Conservation (phyloP, 2,797 vertebrate species). For the Enteromius fasciolatus region DNA sequence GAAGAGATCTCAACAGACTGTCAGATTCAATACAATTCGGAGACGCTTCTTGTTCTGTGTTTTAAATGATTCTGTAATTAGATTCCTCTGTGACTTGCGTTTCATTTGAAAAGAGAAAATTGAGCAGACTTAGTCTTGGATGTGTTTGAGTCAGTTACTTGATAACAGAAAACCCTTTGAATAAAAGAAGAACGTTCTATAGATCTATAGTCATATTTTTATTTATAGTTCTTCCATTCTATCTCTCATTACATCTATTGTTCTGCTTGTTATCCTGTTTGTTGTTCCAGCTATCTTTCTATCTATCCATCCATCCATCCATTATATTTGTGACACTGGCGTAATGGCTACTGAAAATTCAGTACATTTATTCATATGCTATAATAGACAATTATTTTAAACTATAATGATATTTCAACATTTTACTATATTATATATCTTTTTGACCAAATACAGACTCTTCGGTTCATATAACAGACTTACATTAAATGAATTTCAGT, state of each 20-base stretch:
- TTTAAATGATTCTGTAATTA: conserved; percentile 46
- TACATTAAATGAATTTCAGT: not conserved
- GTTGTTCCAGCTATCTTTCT: not conserved
- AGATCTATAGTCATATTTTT: not conserved
- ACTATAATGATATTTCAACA: not conserved
- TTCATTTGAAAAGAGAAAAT: conserved; percentile 19
- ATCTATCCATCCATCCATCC: not conserved
- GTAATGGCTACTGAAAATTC: not conserved
- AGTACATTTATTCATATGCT: not conserved
- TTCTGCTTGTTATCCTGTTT: not conserved
- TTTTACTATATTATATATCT: not conserved
- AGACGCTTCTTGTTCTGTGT: conserved; percentile 19
- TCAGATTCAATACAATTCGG: conserved; percentile 37
- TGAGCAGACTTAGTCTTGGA: not conserved
- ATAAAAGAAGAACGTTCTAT: not conserved
- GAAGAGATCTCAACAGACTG: conserved; percentile 38
- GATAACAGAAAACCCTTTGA: not conserved
- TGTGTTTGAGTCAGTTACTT: not conserved
- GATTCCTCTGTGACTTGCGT: conserved; percentile 16
- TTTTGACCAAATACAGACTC: not conserved
- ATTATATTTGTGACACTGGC: not conserved
- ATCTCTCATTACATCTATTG: not conserved
- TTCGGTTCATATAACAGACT: not conserved
- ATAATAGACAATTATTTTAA: not conserved
- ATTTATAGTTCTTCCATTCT: not conserved